Conservation (phyloP, 2,113 vertebrate species). For the Motacilla tschutschensis region DNA sequence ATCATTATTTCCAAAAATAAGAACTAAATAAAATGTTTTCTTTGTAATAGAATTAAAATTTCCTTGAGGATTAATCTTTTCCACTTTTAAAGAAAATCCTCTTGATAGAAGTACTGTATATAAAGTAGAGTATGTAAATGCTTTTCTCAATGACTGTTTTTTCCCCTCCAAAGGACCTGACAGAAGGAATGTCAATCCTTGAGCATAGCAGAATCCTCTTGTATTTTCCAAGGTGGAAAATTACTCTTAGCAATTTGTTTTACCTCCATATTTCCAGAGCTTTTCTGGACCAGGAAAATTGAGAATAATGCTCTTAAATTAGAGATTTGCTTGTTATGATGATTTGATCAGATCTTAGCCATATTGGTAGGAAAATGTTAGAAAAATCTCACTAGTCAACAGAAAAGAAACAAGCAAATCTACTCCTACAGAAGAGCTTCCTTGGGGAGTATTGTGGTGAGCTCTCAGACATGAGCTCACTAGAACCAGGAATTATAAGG, state of each 20-base stretch:
- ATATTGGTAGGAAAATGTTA: background rate
- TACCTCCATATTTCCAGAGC: background rate
- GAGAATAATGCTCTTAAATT: background rate
- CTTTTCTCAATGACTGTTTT: background rate
- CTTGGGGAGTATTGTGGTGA: background rate
- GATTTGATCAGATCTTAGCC: background rate
- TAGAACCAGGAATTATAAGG: background rate
- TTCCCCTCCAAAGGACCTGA: background rate
- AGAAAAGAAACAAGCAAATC: background rate
- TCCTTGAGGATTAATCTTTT: conserved; percentile 10
- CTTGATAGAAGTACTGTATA: background rate
- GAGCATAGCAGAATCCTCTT: background rate
- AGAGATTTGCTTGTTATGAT: background rate
- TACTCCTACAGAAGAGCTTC: background rate
- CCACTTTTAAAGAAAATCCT: background rate
- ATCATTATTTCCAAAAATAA: conserved; percentile 6
- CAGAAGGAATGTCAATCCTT: background rate
- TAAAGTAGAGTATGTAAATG: background rate
- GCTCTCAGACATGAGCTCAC: background rate
- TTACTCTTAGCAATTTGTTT: background rate
- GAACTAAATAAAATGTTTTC: conserved; percentile 13
- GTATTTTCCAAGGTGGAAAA: background rate
- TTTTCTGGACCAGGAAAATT: background rate
- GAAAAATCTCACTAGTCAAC: background rate
- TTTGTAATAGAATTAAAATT: background rate